Evolutionary conservation across 2,888 invertebrate genomes (phyloP), one percentile per base, ranked within the genome.

Genomic region (Lithophane socia): DNA sequence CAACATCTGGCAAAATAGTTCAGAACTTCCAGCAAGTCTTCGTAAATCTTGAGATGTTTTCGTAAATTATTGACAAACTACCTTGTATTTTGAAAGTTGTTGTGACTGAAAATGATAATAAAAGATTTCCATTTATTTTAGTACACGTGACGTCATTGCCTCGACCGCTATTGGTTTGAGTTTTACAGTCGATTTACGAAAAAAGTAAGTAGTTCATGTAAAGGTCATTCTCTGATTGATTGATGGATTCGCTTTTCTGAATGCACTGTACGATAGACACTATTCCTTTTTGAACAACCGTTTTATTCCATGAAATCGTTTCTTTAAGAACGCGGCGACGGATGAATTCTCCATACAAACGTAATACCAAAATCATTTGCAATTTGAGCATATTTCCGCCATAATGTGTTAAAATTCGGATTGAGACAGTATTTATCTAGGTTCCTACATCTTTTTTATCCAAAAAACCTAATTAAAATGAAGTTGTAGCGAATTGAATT

Each of bases 1-100:
- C 42, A 61, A 66, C 24, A 29, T 61, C 49, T 29, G 44, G 60
- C 4, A 37, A 44, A 64, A 77, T 77, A 37, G 18, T 72, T 63
- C 29, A 56, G 29, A 52, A 75, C 56, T 65, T 44, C 24, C 18
- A 37, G 56, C 3, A 21, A 49, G 37, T 16, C 21, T 75, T 77
- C 21, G 18, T 54, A 54, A 54, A 54, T 37, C 8, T 47, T 77
- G 49, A 21, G 24, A 24, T 56, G n/a, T 29, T 37, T 29, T 56
- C 18, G 44, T 2, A 18, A 54, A 44, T 44, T 1, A 56, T 47
- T 74, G 29, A 56, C 18, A 12, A 29, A 47, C 24, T 47, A 65
- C 47, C 5, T 24, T 24, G n/a, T n/a, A 16, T 37, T 60, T 60
- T 60, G n/a, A n/a, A 60, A 60, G 10, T 37, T n/a, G 10, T 60